These are phyloP conservation scores for Solenopsis fugax DNA, from an alignment of 1,140 invertebrate genomes.

Conservation along the genomic window DNA sequence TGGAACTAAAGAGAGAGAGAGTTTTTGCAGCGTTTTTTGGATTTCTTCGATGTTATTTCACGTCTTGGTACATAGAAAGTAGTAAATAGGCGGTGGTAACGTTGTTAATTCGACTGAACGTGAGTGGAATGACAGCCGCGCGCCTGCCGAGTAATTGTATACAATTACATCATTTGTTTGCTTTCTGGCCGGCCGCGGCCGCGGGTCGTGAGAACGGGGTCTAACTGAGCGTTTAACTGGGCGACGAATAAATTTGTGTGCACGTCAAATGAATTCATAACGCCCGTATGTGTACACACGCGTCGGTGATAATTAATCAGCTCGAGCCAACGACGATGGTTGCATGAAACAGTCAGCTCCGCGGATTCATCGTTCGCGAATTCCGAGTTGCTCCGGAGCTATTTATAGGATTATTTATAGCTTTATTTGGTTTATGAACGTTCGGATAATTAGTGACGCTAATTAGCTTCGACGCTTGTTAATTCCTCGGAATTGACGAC, in stretches of 20 bases:
- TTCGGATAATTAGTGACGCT: neutral
- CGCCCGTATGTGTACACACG: neutral
- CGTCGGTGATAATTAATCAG: conserved; percentile 33
- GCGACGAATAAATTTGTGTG: conserved; percentile 28
- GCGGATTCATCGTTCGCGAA: neutral
- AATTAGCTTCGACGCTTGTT: conserved; percentile 12
- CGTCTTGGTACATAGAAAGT: neutral
- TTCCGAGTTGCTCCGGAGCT: neutral
- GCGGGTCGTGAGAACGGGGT: conserved; percentile 34
- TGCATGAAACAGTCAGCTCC: neutral
- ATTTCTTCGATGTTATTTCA: neutral
- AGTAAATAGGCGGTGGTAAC: neutral
- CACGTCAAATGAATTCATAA: conserved; percentile 8
- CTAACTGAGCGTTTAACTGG: conserved; percentile 43
- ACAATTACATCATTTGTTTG: conserved; percentile 52
- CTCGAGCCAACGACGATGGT: neutral
- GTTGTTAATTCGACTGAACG: conserved; percentile 34
- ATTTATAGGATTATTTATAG: conserved; percentile 17
- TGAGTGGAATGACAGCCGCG: conserved; percentile 19
- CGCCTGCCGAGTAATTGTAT: conserved; percentile 44
- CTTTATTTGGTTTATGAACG: neutral
- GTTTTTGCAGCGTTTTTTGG: neutral
- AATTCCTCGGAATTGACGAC: neutral
- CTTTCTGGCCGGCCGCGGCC: conserved; percentile 30
- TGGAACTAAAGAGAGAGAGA: neutral